Evolutionary conservation across 2,797 vertebrate genomes (phyloP), one percentile per base, ranked within the genome.

Genomic region (Tragelaphus oryx): DNA sequence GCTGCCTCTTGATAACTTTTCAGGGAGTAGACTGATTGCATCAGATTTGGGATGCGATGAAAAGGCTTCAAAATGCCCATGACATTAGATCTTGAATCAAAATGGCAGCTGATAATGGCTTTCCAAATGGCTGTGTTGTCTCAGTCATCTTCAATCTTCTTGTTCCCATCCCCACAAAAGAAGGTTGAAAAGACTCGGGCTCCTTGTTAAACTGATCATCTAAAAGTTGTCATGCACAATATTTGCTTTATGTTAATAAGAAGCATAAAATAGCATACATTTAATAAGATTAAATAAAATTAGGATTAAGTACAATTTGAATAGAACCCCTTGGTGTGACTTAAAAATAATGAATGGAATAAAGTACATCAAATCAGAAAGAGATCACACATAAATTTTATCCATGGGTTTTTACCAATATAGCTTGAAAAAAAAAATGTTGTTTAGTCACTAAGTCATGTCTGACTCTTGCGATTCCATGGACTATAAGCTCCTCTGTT

Each of bases 1-100:
- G 85, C 59, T 85, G 95, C 87, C 93, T 86, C 84, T 62, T 95
- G 96, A 97, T 98, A 96, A 97, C 79, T 98, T 97, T 95, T 95
- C 84, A 57, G 91, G 37, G 91, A 89, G 50, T 60, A 65, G 52
- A 79, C 89, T 55, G 95, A 96, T 94, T 75, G 48, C 82, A 97
- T 95, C 89, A 28, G 50, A 96, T 86, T 85, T 37, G 33, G 84
- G 65, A 92, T 37, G 50, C 28, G 48, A 48, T 91, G 84, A 95
- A 97, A 97, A 89, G 83, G 68, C 62, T 91, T 95, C 83, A 52
- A 75, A 96, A 91, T 87, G 60, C 57, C 86, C 83, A 62, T 81
- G 93, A 89, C 91, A 41, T 71, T 79, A 80, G 71, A 97, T 93
- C 95, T 92, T 33, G 88, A 94, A 81, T 94, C 92, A 96, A 94